Conservation (phyloP, 2,113 vertebrate species). For the Holacanthus passer region DNA sequence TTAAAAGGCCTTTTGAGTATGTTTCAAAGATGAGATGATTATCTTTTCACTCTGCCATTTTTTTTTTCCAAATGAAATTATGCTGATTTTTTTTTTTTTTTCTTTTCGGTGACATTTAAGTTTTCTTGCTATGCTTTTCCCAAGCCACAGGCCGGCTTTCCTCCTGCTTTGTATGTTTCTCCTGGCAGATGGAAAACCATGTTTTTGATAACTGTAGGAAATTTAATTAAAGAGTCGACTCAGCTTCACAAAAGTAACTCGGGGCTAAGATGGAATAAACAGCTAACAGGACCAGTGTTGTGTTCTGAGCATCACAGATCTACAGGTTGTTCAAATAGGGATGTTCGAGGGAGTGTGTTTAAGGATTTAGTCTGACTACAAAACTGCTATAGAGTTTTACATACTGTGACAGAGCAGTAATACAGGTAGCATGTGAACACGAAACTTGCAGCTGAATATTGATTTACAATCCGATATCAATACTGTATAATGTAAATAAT, state of each 20-base stretch:
- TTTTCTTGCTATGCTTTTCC: conserved; percentile 27
- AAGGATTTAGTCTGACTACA: conserved; percentile 13
- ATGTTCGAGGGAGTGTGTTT: not conserved
- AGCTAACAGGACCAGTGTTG: not conserved
- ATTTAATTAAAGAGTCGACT: not conserved
- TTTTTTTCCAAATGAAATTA: conserved; percentile 31
- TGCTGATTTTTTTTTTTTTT: conserved; percentile 14
- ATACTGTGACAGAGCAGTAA: not conserved
- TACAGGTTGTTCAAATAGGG: conserved; percentile 30
- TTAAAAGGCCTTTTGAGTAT: conserved; percentile 61
- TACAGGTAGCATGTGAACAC: not conserved
- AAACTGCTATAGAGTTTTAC: not conserved
- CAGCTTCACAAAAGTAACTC: not conserved
- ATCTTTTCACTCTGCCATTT: conserved; percentile 45
- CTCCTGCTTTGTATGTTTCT: conserved; percentile 9
- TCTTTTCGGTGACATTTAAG: conserved; percentile 41
- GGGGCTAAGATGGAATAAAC: not conserved
- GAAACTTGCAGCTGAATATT: not conserved
- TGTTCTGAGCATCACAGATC: not conserved
- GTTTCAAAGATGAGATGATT: conserved; percentile 65
- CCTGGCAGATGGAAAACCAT: conserved; percentile 12
- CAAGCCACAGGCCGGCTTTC: conserved; percentile 21
- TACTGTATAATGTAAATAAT: not conserved
- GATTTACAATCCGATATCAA: not conserved
- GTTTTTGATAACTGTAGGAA: not conserved